Percentiles rank a stretch among this genome's conserved stretches.
Conservation (phyloP, 2,888 invertebrate species). For the Ochropleura plecta region DNA sequence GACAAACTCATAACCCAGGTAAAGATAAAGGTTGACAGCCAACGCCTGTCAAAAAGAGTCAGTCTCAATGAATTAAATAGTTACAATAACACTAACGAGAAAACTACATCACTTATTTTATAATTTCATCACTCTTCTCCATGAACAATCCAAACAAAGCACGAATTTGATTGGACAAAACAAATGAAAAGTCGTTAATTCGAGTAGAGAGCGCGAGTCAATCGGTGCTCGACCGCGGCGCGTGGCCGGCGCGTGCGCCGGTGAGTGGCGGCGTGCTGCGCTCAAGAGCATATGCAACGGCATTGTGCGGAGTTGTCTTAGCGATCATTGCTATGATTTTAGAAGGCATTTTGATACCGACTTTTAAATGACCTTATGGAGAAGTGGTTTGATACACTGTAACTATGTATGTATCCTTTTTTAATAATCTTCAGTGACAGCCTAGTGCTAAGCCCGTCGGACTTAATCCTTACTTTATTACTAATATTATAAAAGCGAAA, state of each 20-base stretch:
- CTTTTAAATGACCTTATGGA: neutral
- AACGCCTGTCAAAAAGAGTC: too few relatives aligned
- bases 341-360: neutral
- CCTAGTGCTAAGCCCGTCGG: too few relatives aligned
- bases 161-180: conserved; percentile 46
- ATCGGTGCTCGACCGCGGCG: conserved; percentile 70
- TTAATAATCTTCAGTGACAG: too few relatives aligned
- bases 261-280: conserved; percentile 83
- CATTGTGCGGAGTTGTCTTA: conserved; percentile 57
- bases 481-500: too few relatives aligned
- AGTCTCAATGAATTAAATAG: neutral
- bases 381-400: neutral
- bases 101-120: neutral
- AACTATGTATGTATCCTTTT: too few relatives aligned
- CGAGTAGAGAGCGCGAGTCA: conserved; percentile 68
- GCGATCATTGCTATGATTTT: conserved; percentile 30
- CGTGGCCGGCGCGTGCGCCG: conserved; percentile 82
- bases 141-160: conserved; percentile 35
- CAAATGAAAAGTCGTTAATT: conserved; percentile 65
- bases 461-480: too few relatives aligned
- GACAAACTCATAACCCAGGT: too few relatives aligned
- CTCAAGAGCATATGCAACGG: conserved; percentile 85
- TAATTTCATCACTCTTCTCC: neutral
- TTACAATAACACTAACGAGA: neutral
- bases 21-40: too few relatives aligned